Percentiles rank a stretch among this genome's conserved stretches.
Conservation (phyloP, 1,140 invertebrate species). For the Drosophila asahinai region DNA sequence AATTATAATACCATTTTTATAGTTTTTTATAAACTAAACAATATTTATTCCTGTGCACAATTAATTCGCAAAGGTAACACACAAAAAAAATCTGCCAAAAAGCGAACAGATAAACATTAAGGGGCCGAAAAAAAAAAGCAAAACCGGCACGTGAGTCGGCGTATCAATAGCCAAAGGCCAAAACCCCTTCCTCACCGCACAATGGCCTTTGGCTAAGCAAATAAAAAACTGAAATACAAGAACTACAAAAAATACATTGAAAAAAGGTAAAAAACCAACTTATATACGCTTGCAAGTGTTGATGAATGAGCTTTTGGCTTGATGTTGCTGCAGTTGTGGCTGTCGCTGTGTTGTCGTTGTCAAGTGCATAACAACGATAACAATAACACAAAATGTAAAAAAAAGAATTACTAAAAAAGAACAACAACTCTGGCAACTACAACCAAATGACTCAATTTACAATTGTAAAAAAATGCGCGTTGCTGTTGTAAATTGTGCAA, state of each 20-base stretch:
- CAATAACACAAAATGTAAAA: constrained; percentile 28
- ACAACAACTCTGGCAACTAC: constrained; percentile 51
- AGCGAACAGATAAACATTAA: constrained; percentile 23
- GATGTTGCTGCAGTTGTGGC: constrained; percentile 35
- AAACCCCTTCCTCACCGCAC: constrained; percentile 9
- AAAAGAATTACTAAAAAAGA: constrained; percentile 20
- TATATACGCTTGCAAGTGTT: constrained; percentile 53
- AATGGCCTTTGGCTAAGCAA: constrained; percentile 43
- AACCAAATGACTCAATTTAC: constrained; percentile 81
- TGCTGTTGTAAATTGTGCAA: constrained; percentile 68
- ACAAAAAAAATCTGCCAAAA: constrained; percentile 28
- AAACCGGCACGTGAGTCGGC: constrained; percentile 53
- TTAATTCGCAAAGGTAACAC: constrained; percentile 54
- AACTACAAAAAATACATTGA: constrained; percentile 13
- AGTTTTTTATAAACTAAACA: background rate
- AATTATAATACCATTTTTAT: background rate
- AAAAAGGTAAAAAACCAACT: constrained; percentile 31
- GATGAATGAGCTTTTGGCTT: constrained; percentile 68
- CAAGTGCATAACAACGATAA: constrained; percentile 74
- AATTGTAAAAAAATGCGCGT: constrained; percentile 73
- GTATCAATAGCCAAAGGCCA: constrained; percentile 47
- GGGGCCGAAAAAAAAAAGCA: constrained; percentile 35
- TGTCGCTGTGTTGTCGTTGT: constrained; percentile 58
- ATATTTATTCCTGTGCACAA: constrained; percentile 36
- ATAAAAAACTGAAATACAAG: constrained; percentile 31